Percentiles rank a stretch among this genome's conserved stretches.
Evolutionary conservation across 64 coral and sea anemone species (phyloP).

Genomic region (Actinia tenebrosa): DNA sequence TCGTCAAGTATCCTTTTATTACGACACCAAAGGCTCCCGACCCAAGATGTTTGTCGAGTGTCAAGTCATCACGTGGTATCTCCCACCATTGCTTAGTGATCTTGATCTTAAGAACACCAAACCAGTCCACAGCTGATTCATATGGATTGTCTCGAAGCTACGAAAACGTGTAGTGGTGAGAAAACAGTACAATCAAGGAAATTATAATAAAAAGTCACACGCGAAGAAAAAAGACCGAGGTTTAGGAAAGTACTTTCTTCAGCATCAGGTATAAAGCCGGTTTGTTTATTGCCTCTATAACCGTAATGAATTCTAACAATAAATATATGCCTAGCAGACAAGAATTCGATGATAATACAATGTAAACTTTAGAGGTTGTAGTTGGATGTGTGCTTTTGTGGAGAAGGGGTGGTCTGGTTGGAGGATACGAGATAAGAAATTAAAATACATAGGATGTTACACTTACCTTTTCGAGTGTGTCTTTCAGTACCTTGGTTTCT

Average conservation of each 20-base stretch:
- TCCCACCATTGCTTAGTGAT: constrained; percentile 59
- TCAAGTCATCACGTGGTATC: constrained; percentile 54
- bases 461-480: neutral
- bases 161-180: neutral
- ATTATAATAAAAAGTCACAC: too few relatives aligned
- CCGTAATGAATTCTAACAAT: neutral
- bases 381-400: too few relatives aligned
- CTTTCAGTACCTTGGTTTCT: neutral
- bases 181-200: too few relatives aligned
- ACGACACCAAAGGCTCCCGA: constrained; percentile 84
- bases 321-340: too few relatives aligned
- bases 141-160: constrained; percentile 10
- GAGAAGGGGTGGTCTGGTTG: too few relatives aligned
- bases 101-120: neutral
- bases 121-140: constrained; percentile 9
- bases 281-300: neutral
- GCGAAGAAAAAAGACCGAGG: neutral
- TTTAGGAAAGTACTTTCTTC: too few relatives aligned
- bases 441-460: too few relatives aligned
- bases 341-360: too few relatives aligned
- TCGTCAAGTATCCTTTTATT: constrained; percentile 66
- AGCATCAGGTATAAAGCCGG: too few relatives aligned
- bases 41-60: constrained; percentile 43
- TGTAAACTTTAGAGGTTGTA: too few relatives aligned
- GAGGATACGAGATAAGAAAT: too few relatives aligned